phyloP scores from a whole-genome alignment of 1,140 invertebrate genomes.

The Eufriesea mexicana region DNA sequence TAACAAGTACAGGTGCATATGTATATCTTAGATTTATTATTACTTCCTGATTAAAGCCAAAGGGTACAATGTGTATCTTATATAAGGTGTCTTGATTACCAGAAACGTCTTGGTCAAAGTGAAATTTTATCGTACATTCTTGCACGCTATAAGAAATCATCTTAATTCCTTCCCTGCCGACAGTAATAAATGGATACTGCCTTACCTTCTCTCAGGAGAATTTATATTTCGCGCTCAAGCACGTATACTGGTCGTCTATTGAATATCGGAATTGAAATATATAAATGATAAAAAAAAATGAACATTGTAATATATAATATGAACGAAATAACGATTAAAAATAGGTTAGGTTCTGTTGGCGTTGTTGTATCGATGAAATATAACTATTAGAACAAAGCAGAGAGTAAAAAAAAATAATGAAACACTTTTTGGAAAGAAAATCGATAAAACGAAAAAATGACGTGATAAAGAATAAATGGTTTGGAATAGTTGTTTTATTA shows the following conservation, averaged over 20 bases:
- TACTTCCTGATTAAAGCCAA: constrained; percentile 18
- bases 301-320: not conserved
- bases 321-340: not conserved
- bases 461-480: not conserved
- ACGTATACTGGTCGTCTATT: not conserved
- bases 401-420: not conserved
- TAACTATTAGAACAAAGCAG: not conserved
- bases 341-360: not conserved
- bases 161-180: not conserved
- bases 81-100: constrained; percentile 10
- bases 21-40: not conserved
- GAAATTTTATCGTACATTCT: not conserved
- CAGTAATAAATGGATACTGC: not conserved
- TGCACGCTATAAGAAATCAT: not conserved
- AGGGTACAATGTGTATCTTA: not conserved
- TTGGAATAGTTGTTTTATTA: not conserved
- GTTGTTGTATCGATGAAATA: not conserved
- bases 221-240: not conserved
- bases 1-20: not conserved
- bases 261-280: not conserved
- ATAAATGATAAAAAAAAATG: not conserved
- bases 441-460: not conserved
- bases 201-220: not conserved
- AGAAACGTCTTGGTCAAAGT: not conserved
- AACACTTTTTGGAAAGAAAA: not conserved